Evolutionary conservation across 1,140 invertebrate genomes (phyloP).

Genomic region (Adoxophyes honmai): DNA sequence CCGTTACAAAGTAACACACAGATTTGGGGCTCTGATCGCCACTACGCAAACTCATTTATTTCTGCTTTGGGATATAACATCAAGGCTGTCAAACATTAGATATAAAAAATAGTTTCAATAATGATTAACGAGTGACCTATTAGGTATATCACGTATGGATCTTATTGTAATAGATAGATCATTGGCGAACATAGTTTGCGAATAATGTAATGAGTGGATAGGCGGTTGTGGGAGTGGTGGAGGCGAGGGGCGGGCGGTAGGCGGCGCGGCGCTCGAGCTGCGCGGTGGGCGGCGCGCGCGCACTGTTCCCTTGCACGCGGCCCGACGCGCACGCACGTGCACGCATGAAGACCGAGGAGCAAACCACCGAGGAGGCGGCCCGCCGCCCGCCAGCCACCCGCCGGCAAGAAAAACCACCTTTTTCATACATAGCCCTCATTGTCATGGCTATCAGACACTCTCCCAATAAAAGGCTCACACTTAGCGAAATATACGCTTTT

Average conservation of each 20-base stretch:
- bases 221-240: constrained; percentile 36
- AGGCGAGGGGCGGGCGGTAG: constrained; percentile 27
- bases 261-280: constrained; percentile 29
- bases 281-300: constrained; percentile 35
- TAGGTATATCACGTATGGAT: too few species aligned
- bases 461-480: constrained; percentile 88
- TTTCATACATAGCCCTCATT: constrained; percentile 97
- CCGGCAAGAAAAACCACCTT: constrained; percentile 95
- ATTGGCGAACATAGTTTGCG: constrained; percentile 17
- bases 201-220: constrained; percentile 25
- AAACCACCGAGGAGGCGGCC: constrained; percentile 59
- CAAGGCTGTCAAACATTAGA: too few species aligned
- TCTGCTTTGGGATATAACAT: too few species aligned
- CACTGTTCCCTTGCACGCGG: constrained; percentile 46
- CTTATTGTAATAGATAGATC: not conserved
- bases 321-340: constrained; percentile 48
- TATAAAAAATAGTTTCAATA: too few species aligned
- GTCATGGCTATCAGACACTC: constrained; percentile 98
- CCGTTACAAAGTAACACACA: too few species aligned
- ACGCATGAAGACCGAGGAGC: constrained; percentile 69
- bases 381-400: constrained; percentile 79
- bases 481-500: constrained; percentile 94
- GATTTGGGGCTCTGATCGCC: too few species aligned
- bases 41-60: too few species aligned
- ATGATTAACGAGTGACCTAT: too few species aligned